Conservation (phyloP, 2,113 vertebrate species). For the Nesogale talazaci region DNA sequence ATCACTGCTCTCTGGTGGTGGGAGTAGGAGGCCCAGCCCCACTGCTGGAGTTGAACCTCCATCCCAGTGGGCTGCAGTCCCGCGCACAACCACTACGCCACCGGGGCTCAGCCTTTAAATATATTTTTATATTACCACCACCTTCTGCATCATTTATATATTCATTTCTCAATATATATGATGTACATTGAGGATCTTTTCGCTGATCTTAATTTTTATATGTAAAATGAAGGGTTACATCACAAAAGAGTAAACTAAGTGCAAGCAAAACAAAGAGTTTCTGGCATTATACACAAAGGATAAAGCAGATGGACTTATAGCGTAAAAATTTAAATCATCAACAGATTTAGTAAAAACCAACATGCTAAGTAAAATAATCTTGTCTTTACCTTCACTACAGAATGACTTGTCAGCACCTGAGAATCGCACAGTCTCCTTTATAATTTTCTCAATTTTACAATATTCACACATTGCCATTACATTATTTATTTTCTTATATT, state of each 20-base stretch:
- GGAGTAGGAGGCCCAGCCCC: no score
- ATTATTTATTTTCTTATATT: conserved; percentile 92
- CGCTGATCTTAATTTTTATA: conserved; percentile 43
- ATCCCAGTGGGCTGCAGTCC: no score
- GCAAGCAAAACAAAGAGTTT: conserved; percentile 43
- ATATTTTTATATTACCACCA: not conserved
- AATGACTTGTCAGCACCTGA: conserved; percentile 92
- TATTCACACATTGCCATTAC: conserved; percentile 94
- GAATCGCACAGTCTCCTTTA: conserved; percentile 93
- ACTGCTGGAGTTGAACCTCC: no score
- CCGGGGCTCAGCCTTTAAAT: no score
- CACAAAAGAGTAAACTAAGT: not conserved
- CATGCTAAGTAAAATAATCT: conserved; percentile 46
- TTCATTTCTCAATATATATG: no score
- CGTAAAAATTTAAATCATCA: conserved; percentile 34
- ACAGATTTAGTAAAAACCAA: conserved; percentile 51
- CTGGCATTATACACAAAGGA: not conserved
- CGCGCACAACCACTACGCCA: no score
- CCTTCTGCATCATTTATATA: not conserved
- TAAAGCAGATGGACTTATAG: conserved; percentile 10
- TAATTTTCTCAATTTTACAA: conserved; percentile 95
- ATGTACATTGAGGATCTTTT: not conserved
- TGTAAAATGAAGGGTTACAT: not conserved
- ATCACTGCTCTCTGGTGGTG: no score
- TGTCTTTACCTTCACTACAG: conserved; percentile 95